These are phyloP conservation scores for Avahi laniger DNA, from an alignment of 2,797 vertebrate species.

Conservation along the genomic window DNA sequence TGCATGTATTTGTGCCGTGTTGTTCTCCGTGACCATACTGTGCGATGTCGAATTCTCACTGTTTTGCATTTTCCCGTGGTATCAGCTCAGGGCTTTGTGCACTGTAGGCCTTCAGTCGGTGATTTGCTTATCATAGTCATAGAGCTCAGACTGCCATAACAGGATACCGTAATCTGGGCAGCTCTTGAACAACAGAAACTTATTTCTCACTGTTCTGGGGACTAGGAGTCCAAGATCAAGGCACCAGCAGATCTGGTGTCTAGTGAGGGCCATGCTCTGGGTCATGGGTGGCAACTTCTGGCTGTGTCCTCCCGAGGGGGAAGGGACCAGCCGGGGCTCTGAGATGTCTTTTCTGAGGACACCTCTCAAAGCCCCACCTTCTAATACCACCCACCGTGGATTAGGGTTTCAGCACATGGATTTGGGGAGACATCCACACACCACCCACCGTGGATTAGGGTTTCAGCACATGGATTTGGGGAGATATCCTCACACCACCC, in stretches of 20 bases:
- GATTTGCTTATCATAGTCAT: not conserved
- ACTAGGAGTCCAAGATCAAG: not conserved
- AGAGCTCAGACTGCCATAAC: fast-evolving
- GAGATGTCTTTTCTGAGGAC: not conserved
- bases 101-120: fast-evolving
- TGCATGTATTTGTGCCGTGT: fast-evolving
- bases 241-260: not conserved
- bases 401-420: not conserved
- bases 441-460: no score
- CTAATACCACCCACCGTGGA: no score
- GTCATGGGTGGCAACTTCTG: not conserved
- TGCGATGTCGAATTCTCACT: no score
- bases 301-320: not conserved
- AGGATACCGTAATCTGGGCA: not conserved
- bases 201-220: not conserved
- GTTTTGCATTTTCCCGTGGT: not conserved
- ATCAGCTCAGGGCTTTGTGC: not conserved
- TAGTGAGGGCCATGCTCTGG: not conserved
- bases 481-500: no score
- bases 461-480: not conserved
- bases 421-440: not conserved
- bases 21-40: fast-evolving
- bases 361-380: not conserved
- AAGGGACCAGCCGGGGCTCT: not conserved
- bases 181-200: no score